These are phyloP conservation scores for Caenorhabditis latens DNA, from an alignment of 1,140 invertebrate species.

Conservation along the genomic window DNA sequence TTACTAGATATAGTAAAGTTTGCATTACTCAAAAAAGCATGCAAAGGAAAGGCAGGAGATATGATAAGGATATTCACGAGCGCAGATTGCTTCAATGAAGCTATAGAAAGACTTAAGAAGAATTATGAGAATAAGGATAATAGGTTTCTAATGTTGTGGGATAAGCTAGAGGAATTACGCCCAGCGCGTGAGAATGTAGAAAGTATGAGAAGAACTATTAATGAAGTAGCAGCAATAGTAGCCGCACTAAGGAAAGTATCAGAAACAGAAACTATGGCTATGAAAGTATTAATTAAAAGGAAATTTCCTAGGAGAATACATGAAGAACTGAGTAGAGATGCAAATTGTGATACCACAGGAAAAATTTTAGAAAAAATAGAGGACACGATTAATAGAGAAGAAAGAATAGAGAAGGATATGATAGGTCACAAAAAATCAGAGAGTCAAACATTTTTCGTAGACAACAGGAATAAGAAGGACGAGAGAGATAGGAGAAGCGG, in stretches of 20 bases:
- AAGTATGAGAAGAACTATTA: not conserved
- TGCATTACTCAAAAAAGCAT: not conserved
- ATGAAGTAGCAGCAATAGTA: not conserved
- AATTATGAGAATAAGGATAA: not conserved
- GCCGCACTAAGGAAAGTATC: not conserved
- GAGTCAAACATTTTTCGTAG: not conserved
- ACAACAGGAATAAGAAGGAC: not conserved
- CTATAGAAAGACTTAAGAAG: not conserved
- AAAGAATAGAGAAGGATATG: not conserved
- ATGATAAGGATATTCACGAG: not conserved
- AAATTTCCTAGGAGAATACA: not conserved
- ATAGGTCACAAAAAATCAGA: not conserved
- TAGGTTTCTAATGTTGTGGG: not conserved
- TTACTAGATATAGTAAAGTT: not conserved
- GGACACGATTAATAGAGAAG: not conserved
- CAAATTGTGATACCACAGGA: not conserved
- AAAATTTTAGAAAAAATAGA: not conserved
- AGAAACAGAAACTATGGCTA: not conserved
- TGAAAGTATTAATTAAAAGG: not conserved
- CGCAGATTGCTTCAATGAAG: not conserved
- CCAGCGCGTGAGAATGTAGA: not conserved
- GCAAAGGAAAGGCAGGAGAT: slow-evolving; percentile 3
- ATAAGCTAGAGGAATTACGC: not conserved
- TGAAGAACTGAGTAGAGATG: not conserved
- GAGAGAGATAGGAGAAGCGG: not conserved